Percentiles rank a stretch among this genome's conserved stretches.
Evolutionary conservation across 2,797 vertebrate genomes (phyloP).

Genomic region (Parotocinclus haroldoi): DNA sequence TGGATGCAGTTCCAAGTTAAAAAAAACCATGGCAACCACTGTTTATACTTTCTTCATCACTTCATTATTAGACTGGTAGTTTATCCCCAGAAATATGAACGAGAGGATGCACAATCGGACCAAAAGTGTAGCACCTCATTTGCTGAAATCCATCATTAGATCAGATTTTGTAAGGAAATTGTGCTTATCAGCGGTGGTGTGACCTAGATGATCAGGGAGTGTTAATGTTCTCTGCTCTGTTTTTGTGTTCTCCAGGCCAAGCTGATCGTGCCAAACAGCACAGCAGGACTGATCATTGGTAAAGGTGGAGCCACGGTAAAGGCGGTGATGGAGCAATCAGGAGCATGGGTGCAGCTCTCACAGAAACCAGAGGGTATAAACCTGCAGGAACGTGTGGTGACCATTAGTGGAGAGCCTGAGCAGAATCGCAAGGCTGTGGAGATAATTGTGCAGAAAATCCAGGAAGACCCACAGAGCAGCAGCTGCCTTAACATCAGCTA

Average conservation of each 20-base stretch:
- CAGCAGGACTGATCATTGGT: conserved; percentile 91
- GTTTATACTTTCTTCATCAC: conserved; percentile 29
- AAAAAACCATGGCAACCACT: conserved; percentile 42
- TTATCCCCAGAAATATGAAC: conserved; percentile 13
- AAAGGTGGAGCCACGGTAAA: conserved; percentile 92
- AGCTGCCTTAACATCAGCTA: conserved; percentile 96
- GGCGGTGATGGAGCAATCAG: conserved; percentile 93
- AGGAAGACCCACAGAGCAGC: conserved; percentile 93
- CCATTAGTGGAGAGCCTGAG: conserved; percentile 88
- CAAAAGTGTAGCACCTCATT: not conserved
- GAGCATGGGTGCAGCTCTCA: conserved; percentile 94
- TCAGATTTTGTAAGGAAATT: conserved; percentile 7
- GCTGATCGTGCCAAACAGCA: conserved; percentile 93
- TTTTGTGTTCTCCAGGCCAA: conserved; percentile 75
- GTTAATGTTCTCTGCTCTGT: conserved; percentile 20
- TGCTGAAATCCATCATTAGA: conserved; percentile 12
- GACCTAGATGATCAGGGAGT: not conserved
- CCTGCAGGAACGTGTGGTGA: conserved; percentile 92
- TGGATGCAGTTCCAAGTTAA: conserved; percentile 29
- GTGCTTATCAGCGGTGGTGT: not conserved
- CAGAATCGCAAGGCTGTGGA: conserved; percentile 91
- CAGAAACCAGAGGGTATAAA: conserved; percentile 95
- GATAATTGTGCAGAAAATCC: conserved; percentile 94
- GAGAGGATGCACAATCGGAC: conserved; percentile 16
- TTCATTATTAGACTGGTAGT: conserved; percentile 21